Evolutionary conservation across 1,140 invertebrate genomes (phyloP).

Genomic region (Harlomillsia oculata): DNA sequence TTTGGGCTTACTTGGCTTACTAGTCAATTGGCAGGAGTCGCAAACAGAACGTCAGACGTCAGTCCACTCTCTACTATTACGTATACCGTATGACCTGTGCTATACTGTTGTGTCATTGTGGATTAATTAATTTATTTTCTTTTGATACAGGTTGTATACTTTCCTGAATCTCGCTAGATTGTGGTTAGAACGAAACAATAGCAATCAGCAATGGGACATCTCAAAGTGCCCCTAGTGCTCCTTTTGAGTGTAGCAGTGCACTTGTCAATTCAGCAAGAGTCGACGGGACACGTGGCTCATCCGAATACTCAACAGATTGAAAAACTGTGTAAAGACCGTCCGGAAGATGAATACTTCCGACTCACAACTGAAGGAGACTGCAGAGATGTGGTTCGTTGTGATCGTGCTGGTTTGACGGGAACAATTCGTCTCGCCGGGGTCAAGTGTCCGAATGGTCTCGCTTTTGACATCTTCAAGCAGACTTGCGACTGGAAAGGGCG

Average conservation of each 20-base stretch:
- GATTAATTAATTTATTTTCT: not conserved
- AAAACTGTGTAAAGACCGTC: slow-evolving; percentile 71
- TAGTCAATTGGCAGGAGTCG: not conserved
- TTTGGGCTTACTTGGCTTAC: no score
- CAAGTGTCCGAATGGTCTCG: slow-evolving; percentile 76
- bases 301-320: slow-evolving; percentile 61
- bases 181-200: no score
- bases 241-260: not conserved
- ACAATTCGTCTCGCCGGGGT: slow-evolving; percentile 74
- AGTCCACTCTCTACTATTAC: not conserved
- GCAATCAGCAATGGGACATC: slow-evolving; percentile 5
- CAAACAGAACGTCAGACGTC: not conserved
- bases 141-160: not conserved
- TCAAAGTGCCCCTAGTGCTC: slow-evolving; percentile 4
- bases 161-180: no score
- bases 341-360: slow-evolving; percentile 81
- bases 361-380: slow-evolving; percentile 73
- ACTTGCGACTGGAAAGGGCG: slow-evolving; percentile 92
- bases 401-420: slow-evolving; percentile 74
- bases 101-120: not conserved
- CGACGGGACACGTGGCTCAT: slow-evolving; percentile 37
- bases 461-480: slow-evolving; percentile 87
- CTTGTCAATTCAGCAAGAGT: slow-evolving; percentile 16
- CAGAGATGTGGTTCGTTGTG: slow-evolving; percentile 84
- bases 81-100: not conserved